These are phyloP conservation scores for Apotomis betuletana DNA, from an alignment of 2,888 invertebrate genomes.

Conservation along the genomic window DNA sequence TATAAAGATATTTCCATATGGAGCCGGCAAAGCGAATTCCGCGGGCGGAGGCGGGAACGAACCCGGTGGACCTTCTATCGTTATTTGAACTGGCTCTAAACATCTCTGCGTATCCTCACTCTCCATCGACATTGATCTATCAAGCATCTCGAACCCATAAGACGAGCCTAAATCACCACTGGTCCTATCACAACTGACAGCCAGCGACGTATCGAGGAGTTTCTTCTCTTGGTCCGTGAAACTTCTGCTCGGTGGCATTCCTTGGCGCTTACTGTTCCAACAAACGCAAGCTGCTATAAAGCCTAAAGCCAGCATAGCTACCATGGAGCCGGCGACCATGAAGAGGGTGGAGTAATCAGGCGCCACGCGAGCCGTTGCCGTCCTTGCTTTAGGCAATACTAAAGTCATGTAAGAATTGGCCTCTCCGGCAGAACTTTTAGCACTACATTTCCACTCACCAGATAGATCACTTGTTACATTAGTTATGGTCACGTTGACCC, in stretches of 20 bases:
- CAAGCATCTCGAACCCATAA: conserved; percentile 81
- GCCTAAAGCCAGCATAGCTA: conserved; percentile 86
- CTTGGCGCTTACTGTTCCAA: conserved; percentile 88
- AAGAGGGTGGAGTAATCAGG: conserved; percentile 89
- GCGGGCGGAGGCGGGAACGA: conserved; percentile 76
- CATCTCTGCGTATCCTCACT: conserved; percentile 76
- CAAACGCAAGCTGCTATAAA: conserved; percentile 76
- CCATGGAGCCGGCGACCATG: conserved; percentile 87
- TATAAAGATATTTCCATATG: conserved; percentile 91
- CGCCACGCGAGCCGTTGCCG: conserved; percentile 90
- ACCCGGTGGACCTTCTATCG: conserved; percentile 80
- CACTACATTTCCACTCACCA: conserved; percentile 93
- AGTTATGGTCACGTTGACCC: conserved; percentile 92
- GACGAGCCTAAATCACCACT: conserved; percentile 85
- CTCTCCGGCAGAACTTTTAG: conserved; percentile 86
- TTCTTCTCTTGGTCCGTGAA: conserved; percentile 95
- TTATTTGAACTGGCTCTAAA: conserved; percentile 85
- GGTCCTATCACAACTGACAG: conserved; percentile 85
- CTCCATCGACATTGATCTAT: conserved; percentile 75
- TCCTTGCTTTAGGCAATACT: conserved; percentile 82
- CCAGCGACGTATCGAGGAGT: conserved; percentile 89
- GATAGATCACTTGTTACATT: conserved; percentile 92
- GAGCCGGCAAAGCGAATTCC: conserved; percentile 77
- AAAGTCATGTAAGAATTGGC: conserved; percentile 85
- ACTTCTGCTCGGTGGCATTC: conserved; percentile 86